phyloP scores from a whole-genome alignment of 2,113 vertebrate species.

The Genyomyrus donnyi region DNA sequence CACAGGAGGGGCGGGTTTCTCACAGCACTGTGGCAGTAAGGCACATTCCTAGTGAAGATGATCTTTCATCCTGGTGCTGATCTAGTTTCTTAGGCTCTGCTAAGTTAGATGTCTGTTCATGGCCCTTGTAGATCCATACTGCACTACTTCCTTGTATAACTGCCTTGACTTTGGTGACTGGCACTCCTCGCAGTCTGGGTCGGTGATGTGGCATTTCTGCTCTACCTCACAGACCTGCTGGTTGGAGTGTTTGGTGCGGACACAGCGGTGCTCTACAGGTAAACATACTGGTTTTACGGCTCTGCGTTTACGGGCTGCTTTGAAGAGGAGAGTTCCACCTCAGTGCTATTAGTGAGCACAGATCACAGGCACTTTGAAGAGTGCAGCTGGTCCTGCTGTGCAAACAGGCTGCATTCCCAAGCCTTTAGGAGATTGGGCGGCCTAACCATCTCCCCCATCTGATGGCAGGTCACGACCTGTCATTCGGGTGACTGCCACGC shows the following conservation, averaged over 20 bases:
- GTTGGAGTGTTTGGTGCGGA: constrained; percentile 76
- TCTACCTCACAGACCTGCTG: constrained; percentile 59
- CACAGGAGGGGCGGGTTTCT: background rate
- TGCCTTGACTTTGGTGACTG: background rate
- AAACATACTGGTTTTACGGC: background rate
- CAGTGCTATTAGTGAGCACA: background rate
- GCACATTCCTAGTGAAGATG: background rate
- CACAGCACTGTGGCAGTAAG: background rate
- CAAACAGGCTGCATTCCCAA: background rate
- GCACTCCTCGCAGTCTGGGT: background rate
- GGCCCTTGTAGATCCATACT: background rate
- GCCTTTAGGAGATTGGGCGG: background rate
- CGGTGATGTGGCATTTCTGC: background rate
- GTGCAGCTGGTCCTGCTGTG: background rate
- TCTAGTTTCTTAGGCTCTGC: background rate
- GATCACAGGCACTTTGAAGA: background rate
- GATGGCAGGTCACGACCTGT: constrained; percentile 67
- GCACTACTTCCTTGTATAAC: background rate
- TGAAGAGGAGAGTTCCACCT: background rate
- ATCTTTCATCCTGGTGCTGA: background rate
- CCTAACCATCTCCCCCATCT: background rate
- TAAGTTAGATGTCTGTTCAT: background rate
- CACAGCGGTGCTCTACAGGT: constrained; percentile 71
- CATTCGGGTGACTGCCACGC: constrained; percentile 63
- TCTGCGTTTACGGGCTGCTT: background rate